Conservation (phyloP, 2,888 invertebrate species). For the Eupelmus urozonus region DNA sequence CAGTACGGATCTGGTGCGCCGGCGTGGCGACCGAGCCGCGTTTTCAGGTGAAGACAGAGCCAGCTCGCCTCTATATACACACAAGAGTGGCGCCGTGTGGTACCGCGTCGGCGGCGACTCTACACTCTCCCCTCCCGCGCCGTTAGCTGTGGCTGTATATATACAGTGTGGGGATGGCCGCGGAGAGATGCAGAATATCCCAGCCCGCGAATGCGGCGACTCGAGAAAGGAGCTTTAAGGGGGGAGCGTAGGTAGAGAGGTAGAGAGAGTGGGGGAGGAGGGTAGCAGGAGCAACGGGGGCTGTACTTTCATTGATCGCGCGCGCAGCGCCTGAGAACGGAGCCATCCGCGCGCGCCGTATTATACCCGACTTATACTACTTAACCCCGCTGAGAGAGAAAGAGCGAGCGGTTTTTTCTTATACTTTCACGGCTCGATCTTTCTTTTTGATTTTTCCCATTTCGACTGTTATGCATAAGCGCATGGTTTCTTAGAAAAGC, state of each 20-base stretch:
- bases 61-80: too few relatives aligned
- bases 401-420: not conserved
- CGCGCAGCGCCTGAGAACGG: conserved; percentile 70
- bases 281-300: conserved; percentile 62
- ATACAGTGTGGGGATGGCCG: not conserved
- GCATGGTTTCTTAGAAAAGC: not conserved
- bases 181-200: not conserved
- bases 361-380: conserved; percentile 27
- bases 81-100: conserved; percentile 71
- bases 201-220: too few relatives aligned
- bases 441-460: too few relatives aligned
- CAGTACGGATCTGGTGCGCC: conserved; percentile 12
- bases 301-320: conserved; percentile 76
- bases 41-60: conserved; percentile 69
- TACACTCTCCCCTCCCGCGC: not conserved
- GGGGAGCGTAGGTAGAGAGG: not conserved
- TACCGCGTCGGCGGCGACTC: conserved; percentile 59
- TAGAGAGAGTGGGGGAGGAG: conserved; percentile 24
- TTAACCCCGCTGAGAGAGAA: not conserved
- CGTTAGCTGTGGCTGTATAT: not conserved
- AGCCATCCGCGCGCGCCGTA: not conserved
- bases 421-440: not conserved
- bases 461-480: too few relatives aligned
- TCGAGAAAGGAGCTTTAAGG: not conserved
- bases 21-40: conserved; percentile 62